Percentiles rank a stretch among this genome's conserved stretches.
phyloP scores from a whole-genome alignment of 2,797 vertebrate genomes.

The Chaenodraco wilsoni region DNA sequence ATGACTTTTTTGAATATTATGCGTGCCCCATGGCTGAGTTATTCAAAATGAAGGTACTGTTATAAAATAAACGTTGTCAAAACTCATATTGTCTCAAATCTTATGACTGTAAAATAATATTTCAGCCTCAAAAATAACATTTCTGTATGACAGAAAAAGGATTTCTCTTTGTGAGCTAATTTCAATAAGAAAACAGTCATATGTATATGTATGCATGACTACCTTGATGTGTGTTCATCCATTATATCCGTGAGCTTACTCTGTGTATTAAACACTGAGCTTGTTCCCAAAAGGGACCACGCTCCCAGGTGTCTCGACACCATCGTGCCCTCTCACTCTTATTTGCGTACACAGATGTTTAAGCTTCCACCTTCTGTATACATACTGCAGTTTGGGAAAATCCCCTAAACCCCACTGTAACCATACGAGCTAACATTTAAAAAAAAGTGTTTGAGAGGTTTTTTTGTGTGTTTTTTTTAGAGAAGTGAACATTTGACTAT shows the following conservation, averaged over 20 bases:
- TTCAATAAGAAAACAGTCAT: background rate
- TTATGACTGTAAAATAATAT: too few relatives aligned
- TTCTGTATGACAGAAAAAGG: too few relatives aligned
- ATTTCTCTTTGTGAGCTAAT: too few relatives aligned
- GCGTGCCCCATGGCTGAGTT: slow-evolving; percentile 25
- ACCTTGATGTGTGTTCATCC: slow-evolving; percentile 30
- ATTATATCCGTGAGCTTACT: slow-evolving; percentile 21
- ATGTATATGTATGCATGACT: slow-evolving; percentile 28
- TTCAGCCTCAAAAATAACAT: too few relatives aligned
- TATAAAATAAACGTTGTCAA: slow-evolving; percentile 24
- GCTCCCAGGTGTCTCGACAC: slow-evolving; percentile 68
- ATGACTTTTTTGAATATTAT: slow-evolving; percentile 24
- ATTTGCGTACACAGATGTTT: slow-evolving; percentile 81
- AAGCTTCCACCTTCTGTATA: slow-evolving; percentile 71
- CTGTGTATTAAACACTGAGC: slow-evolving; percentile 45
- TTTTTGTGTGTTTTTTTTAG: slow-evolving; percentile 8
- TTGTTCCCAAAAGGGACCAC: slow-evolving; percentile 54
- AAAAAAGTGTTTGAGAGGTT: slow-evolving; percentile 7
- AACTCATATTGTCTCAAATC: background rate
- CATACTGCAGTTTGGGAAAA: slow-evolving; percentile 61
- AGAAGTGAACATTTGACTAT: slow-evolving; percentile 27
- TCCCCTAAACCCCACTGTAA: slow-evolving; percentile 57
- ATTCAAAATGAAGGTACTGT: slow-evolving; percentile 14
- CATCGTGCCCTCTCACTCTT: slow-evolving; percentile 44
- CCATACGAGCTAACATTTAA: slow-evolving; percentile 14